These are phyloP conservation scores for Sceloporus undulatus DNA, from an alignment of 2,113 vertebrate genomes.

Conservation along the genomic window DNA sequence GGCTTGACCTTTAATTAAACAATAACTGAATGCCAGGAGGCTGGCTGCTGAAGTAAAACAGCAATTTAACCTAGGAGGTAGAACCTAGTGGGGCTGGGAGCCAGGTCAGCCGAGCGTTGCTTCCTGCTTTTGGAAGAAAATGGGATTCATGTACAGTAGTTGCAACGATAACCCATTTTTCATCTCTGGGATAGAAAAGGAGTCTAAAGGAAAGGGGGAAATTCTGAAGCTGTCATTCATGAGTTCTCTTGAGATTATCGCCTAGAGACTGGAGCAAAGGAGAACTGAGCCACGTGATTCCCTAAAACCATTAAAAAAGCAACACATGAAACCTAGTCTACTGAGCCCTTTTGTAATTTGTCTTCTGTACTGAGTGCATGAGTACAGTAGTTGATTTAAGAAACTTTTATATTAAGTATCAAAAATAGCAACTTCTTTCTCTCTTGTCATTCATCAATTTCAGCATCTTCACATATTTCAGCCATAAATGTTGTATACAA, in stretches of 20 bases:
- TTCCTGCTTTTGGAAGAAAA: background rate
- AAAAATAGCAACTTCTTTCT: background rate
- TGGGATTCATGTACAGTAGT: background rate
- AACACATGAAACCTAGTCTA: background rate
- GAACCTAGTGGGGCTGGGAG: background rate
- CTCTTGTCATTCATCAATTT: background rate
- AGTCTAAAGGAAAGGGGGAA: background rate
- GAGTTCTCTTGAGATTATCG: background rate
- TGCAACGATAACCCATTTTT: background rate
- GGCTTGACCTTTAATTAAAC: constrained; percentile 8
- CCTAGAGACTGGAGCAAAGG: background rate
- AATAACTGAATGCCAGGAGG: background rate
- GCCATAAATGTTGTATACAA: background rate
- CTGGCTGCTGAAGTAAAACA: background rate
- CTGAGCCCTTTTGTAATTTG: background rate
- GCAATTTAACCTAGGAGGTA: background rate
- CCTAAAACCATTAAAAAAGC: background rate
- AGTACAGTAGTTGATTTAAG: background rate
- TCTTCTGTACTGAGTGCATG: background rate
- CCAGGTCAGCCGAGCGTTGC: background rate
- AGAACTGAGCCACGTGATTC: background rate
- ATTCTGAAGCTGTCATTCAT: no score
- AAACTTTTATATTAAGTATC: background rate
- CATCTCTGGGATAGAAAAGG: background rate
- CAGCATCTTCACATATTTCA: background rate